Base-by-base conservation (phyloP, 2,113 vertebrate species). In the Entosphenus tridentatus region DNA sequence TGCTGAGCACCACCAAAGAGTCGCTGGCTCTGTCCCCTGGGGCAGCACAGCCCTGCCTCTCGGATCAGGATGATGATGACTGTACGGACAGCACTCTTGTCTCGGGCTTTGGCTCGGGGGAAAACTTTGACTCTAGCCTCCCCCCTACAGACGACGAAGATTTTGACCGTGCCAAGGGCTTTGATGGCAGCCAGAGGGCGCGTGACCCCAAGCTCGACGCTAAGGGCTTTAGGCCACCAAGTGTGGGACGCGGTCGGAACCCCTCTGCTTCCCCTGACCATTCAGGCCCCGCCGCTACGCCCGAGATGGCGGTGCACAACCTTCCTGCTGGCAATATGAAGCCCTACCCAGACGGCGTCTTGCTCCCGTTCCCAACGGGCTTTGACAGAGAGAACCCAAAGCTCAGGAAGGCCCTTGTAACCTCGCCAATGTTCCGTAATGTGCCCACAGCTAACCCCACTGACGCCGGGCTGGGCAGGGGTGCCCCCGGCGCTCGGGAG, bases 361-460 rank as follows among this genome's bases (percentile, higher is more conserved):
- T 95, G 88, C 87, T 87, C 85, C 88, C 89, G 84, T 88, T 91
- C 84, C 87, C 93, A 89, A 93, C 92, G 83, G 86, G 87, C 87
- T 91, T 87, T 87, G 89, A 97, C 85, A 84, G 95, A 95, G 89
- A 93, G 89, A 89, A 85, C 86, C 89, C 85, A 85, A 86, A 91
- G 83, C 87, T 82, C 85, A 92, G 87, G 91, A 89, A 81, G 83
- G 85, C 88, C 79, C 84, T 96, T 95, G 92, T 98, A 86, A 98
- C 88, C 89, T 91, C 89, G 88, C 89, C 88, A 87, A 88, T 97
- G 90, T 97, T 92, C 88, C 93, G 80, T 96, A 87, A 96, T 97
- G 89, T 96, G 88, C 93, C 93, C 91, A 98, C 93, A 98, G 93
- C 93, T 88, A 91, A 90, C 83, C 92, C 93, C 83, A 98, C 93